A percentile compares a stretch with the other conserved stretches of the same genome.
These are phyloP conservation scores for Meloidogyne chitwoodi DNA, from an alignment of 1,140 invertebrate genomes.

Conservation along the genomic window DNA sequence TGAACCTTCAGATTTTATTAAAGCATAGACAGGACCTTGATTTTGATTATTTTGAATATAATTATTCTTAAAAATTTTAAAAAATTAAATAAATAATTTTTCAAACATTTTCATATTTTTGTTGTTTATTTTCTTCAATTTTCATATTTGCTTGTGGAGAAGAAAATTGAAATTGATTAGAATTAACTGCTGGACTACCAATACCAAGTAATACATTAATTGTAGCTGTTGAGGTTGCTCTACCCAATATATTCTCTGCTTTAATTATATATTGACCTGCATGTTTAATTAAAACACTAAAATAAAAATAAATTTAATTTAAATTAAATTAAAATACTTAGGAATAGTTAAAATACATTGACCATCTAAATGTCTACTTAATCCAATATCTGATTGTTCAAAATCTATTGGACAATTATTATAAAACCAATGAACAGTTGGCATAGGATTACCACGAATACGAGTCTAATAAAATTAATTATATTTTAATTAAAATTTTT, in stretches of 20 bases:
- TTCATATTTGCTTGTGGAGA: neutral
- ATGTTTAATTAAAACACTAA: slow-evolving; percentile 57
- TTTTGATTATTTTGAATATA: neutral
- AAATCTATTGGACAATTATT: slow-evolving; percentile 57
- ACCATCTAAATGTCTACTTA: neutral
- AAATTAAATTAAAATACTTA: neutral
- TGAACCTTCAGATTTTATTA: slow-evolving; percentile 14
- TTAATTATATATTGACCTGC: slow-evolving; percentile 75
- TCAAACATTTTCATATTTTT: neutral
- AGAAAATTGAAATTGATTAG: neutral
- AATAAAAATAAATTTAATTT: neutral
- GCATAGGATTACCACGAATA: slow-evolving; percentile 61
- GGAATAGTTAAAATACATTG: neutral
- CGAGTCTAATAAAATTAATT: slow-evolving; percentile 55
- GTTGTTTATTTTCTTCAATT: neutral
- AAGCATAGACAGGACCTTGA: slow-evolving; percentile 7
- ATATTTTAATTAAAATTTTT: neutral
- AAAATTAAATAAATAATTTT: neutral
- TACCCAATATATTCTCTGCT: slow-evolving; percentile 71
- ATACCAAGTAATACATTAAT: slow-evolving; percentile 66
- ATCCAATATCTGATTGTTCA: neutral
- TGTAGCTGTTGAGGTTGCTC: slow-evolving; percentile 75
- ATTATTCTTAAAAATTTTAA: neutral
- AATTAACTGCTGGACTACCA: neutral
- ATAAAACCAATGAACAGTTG: slow-evolving; percentile 63